Evolutionary conservation across 2,113 vertebrate species (phyloP).

Genomic region (Himantopus leucocephalus): DNA sequence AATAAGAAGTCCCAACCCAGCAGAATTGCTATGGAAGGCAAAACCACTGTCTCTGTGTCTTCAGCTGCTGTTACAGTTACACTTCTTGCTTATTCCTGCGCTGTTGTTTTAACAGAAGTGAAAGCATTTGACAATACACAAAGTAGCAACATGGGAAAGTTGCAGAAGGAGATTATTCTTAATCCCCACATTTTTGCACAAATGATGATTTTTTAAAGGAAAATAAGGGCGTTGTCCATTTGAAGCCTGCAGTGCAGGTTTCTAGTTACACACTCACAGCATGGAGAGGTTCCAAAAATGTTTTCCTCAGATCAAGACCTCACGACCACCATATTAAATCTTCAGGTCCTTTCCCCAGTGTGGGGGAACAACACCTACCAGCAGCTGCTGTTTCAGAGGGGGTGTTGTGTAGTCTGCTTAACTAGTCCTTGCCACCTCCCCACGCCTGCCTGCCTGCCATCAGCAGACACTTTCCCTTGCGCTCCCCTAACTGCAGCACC

Average conservation of each 20-base stretch:
- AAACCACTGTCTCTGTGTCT: background rate
- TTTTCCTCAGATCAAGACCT: background rate
- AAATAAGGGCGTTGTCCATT: background rate
- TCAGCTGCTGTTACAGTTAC: background rate
- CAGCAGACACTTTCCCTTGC: background rate
- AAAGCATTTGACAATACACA: background rate
- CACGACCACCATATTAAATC: background rate
- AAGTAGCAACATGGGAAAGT: background rate
- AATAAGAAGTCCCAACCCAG: background rate
- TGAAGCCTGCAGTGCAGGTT: background rate
- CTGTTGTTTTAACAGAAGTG: background rate
- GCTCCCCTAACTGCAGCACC: background rate
- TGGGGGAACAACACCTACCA: background rate
- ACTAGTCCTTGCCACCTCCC: background rate
- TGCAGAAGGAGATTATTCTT: background rate
- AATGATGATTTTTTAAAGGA: accelerated
- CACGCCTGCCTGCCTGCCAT: background rate
- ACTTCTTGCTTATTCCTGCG: background rate
- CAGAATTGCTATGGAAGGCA: background rate
- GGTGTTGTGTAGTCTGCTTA: background rate
- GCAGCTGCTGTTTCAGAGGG: background rate
- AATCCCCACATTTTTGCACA: background rate
- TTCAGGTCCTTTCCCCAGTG: background rate
- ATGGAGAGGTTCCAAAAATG: background rate
- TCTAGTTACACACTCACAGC: background rate